Conservation (phyloP, 2,113 vertebrate genomes). For the Epinephelus fuscoguttatus region DNA sequence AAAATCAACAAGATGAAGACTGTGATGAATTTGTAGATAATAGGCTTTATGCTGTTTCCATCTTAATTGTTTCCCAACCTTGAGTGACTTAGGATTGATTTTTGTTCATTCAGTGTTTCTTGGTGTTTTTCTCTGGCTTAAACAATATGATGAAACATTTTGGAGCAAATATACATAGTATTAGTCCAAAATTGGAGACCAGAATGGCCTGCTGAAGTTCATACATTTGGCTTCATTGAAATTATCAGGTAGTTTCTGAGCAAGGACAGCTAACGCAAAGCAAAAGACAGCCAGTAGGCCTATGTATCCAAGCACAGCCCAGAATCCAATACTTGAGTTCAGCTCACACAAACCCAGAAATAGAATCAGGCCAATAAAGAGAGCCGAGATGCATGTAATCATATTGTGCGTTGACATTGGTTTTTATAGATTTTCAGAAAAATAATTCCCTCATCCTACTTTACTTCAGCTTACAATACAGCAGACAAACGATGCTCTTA, state of each 20-base stretch:
- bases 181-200: constrained; percentile 27
- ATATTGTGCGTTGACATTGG: too few species aligned
- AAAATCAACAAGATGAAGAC: too few species aligned
- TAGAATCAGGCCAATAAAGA: too few species aligned
- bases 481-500: too few species aligned
- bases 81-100: background rate
- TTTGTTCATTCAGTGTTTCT: constrained; percentile 33
- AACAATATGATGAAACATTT: constrained; percentile 28
- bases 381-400: too few species aligned
- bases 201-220: constrained; percentile 30
- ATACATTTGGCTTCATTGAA: constrained; percentile 35
- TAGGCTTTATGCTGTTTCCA: too few species aligned
- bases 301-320: constrained; percentile 78
- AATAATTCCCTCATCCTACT: too few species aligned
- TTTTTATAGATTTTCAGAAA: too few species aligned
- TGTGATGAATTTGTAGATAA: too few species aligned
- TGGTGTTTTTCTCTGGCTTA: constrained; percentile 27
- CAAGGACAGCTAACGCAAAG: constrained; percentile 34
- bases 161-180: constrained; percentile 24
- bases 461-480: too few species aligned
- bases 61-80: background rate
- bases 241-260: constrained; percentile 42
- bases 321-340: constrained; percentile 72
- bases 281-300: constrained; percentile 72
- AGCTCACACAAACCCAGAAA: too few species aligned